Percentiles rank a stretch among this genome's conserved stretches.
Evolutionary conservation across 2,888 invertebrate genomes (phyloP).

Genomic region (Calephelis perditalis): DNA sequence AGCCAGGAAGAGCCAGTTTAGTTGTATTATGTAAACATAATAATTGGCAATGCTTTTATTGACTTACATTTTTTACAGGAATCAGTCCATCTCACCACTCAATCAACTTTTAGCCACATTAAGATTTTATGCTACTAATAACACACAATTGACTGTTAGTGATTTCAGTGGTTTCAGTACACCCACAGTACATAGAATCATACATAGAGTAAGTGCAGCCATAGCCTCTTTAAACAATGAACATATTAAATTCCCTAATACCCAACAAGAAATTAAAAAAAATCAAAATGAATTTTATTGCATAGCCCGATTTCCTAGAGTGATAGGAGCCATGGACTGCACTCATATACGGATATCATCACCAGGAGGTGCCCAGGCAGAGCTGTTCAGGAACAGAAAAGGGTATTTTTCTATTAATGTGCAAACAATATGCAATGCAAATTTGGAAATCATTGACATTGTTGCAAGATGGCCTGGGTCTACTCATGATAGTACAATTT

Average conservation of each 20-base stretch:
- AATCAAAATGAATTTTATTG: constrained; percentile 1
- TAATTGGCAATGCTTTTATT: too few species aligned
- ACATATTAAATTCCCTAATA: neutral
- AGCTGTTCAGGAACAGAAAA: constrained; percentile 23
- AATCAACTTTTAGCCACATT: constrained; percentile 14
- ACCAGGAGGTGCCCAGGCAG: constrained; percentile 25
- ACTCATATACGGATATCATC: constrained; percentile 17
- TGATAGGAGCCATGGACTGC: constrained; percentile 16
- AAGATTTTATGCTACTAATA: constrained; percentile 14
- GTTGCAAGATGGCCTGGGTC: constrained; percentile 27
- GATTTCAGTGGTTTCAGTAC: constrained; percentile 7
- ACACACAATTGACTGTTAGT: neutral
- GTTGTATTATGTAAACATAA: too few species aligned
- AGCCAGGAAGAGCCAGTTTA: too few species aligned
- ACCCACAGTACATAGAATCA: constrained; percentile 3
- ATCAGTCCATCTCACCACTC: neutral
- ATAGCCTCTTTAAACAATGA: neutral
- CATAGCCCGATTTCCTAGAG: constrained; percentile 12
- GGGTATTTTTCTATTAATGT: constrained; percentile 22
- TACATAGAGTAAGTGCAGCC: neutral
- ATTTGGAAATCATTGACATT: constrained; percentile 18
- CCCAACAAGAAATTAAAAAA: neutral
- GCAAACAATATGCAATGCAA: constrained; percentile 18
- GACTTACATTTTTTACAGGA: too few species aligned
- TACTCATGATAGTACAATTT: constrained; percentile 24